These are phyloP conservation scores for Acanthacorydalis orientalis DNA, from an alignment of 2,888 invertebrate species.

Conservation along the genomic window DNA sequence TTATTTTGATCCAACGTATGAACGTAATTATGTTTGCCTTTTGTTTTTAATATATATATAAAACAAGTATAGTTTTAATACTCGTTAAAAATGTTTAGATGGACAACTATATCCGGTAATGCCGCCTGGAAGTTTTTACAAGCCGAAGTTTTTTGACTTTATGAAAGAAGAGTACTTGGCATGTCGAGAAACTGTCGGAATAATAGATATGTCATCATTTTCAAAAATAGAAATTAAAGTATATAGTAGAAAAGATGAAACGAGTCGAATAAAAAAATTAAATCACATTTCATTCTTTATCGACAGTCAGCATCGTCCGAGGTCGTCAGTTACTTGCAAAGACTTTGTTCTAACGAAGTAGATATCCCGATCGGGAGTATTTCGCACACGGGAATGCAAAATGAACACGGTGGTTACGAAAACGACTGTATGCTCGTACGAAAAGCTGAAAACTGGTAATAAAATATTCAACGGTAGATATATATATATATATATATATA, in stretches of 20 bases:
- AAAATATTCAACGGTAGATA: neutral
- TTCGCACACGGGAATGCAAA: slow-evolving; percentile 58
- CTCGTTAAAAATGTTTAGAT: too few species aligned
- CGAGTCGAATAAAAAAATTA: slow-evolving; percentile 3
- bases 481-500: slow-evolving; percentile 1
- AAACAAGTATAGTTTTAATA: too few species aligned
- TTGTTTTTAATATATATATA: too few species aligned
- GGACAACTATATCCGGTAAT: slow-evolving; percentile 36
- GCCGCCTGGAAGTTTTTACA: slow-evolving; percentile 48
- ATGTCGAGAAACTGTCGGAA: slow-evolving; percentile 56
- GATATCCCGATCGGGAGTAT: slow-evolving; percentile 45
- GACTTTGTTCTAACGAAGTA: slow-evolving; percentile 47
- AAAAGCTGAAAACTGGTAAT: slow-evolving; percentile 35
- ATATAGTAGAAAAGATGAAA: slow-evolving; percentile 12
- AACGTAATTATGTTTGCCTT: slow-evolving; percentile 21
- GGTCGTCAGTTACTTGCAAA: slow-evolving; percentile 44
- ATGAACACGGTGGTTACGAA: slow-evolving; percentile 54
- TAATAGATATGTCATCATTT: slow-evolving; percentile 66
- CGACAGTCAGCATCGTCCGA: slow-evolving; percentile 28
- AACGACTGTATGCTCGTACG: slow-evolving; percentile 57
- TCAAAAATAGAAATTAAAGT: slow-evolving; percentile 59
- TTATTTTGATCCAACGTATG: slow-evolving; percentile 41
- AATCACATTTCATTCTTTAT: slow-evolving; percentile 4
- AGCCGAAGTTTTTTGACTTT: slow-evolving; percentile 49
- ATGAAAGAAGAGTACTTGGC: slow-evolving; percentile 54